Base-by-base conservation (phyloP, 2,888 invertebrate species). In the Sphaerophoria rueppellii region DNA sequence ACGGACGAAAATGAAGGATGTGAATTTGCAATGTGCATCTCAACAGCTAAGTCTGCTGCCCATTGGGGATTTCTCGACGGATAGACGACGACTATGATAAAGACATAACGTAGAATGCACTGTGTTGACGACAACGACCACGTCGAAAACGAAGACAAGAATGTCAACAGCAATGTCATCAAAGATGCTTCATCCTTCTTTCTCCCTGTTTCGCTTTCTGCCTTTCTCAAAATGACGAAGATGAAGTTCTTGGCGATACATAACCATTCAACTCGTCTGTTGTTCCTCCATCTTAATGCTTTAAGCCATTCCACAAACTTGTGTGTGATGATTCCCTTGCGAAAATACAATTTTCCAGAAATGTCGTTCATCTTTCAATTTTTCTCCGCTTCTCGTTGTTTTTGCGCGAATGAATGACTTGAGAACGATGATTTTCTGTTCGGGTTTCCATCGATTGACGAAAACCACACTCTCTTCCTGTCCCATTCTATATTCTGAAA, bases 301-400 rank as follows among this genome's bases (percentile, higher is more conserved):
- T 40, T 24, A 3, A 24, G 50, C 55, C 52, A 57, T 52, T 52
- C 37, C 35, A 24, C 54, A n/a, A 54, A 54, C 37, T 54, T 67
- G 54, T 65, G 67, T 67, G 67, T 67, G 65, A 35, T 67, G 67
- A 35, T 65, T 65, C 65, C 65, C 70, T 57, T 70, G 70, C 50
- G 70, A 57, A 81, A 85, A 81, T 81, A 81, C 73, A 81, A 80
- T 85, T 81, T 85, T 81, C 85, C 76, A 81, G 81, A 85, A 74
- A 85, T 85, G 85, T 85, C 85, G 81, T 85, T 85, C 85, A 85
- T 85, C 73, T 81, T 70, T 81, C 72, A 73, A 73, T 77, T 77
- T 43, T 43, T 24, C 24, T 24, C 24, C 24, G 24, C 55, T 63
- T 77, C 58, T 71, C 69, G 81, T 85, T 85, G 85, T 85, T 85